Percentiles rank a stretch among this genome's conserved stretches.
phyloP scores from a whole-genome alignment of 2,888 invertebrate genomes.

The Pterobdella sp. region DNA sequence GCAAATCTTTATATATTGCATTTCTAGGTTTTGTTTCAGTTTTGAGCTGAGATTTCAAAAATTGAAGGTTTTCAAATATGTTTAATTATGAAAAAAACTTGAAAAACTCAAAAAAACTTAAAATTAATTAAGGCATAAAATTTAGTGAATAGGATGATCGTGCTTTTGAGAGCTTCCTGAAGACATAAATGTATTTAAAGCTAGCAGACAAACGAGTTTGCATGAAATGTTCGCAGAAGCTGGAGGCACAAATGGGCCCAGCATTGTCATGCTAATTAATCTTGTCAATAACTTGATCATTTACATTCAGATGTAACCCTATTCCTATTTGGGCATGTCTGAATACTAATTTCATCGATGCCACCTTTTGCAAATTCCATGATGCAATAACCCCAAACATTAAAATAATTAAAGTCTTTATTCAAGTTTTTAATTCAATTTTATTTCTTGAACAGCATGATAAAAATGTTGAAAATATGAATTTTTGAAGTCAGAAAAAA shows the following conservation, averaged over 20 bases:
- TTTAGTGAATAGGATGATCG: background rate
- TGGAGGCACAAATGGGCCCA: background rate
- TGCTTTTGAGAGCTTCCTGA: background rate
- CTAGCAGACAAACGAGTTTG: background rate
- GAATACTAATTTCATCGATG: too few species aligned
- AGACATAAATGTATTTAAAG: background rate
- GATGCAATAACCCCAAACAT: too few species aligned
- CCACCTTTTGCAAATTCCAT: too few species aligned
- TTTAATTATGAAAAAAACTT: background rate
- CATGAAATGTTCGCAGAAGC: background rate
- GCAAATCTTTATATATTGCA: background rate
- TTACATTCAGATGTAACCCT: too few species aligned
- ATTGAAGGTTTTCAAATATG: too few species aligned
- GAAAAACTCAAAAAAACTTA: background rate
- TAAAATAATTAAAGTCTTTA: too few species aligned
- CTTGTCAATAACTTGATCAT: background rate
- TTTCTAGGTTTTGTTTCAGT: background rate
- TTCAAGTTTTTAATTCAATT: too few species aligned
- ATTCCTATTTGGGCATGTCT: too few species aligned
- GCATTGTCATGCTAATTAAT: slow-evolving; percentile 15
- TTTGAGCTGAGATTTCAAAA: background rate
- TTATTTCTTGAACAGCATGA: too few species aligned
- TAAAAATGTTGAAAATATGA: too few species aligned
- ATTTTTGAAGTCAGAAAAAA: background rate
- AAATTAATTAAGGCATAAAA: background rate